These are phyloP conservation scores for Ictalurus punctatus DNA, from an alignment of 2,113 vertebrate genomes.

Conservation along the genomic window DNA sequence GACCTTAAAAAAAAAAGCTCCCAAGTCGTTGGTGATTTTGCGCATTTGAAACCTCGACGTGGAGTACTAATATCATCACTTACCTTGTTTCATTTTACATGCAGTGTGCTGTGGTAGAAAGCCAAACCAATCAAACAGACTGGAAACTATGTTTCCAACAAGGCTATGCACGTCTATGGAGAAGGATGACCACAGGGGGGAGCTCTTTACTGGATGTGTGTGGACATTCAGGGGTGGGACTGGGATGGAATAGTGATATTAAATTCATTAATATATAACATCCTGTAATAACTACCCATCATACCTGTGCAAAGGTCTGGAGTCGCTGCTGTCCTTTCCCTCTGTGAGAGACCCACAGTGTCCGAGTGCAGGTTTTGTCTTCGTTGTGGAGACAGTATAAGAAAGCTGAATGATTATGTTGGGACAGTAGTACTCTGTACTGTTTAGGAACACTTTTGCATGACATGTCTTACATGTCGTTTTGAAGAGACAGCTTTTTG, in stretches of 20 bases:
- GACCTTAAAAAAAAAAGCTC: neutral
- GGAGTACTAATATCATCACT: neutral
- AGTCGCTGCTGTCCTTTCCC: conserved; percentile 39
- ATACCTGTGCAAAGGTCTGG: conserved; percentile 40
- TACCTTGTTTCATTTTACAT: neutral
- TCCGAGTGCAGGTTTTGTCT: neutral
- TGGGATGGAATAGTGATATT: conserved; percentile 30
- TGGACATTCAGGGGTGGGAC: conserved; percentile 22
- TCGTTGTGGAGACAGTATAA: neutral
- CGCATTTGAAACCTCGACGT: neutral
- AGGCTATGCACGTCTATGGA: neutral
- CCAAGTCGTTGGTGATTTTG: neutral
- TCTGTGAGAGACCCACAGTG: conserved; percentile 29
- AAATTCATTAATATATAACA: conserved; percentile 46
- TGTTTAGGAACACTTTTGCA: conserved; percentile 42
- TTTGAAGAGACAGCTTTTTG: conserved; percentile 72
- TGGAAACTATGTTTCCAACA: neutral
- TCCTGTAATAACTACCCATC: conserved; percentile 50
- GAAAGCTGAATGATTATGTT: neutral
- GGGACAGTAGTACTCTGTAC: neutral
- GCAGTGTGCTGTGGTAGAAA: neutral
- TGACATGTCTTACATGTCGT: conserved; percentile 50
- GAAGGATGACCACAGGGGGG: conserved; percentile 54
- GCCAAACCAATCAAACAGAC: neutral
- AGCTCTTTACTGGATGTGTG: conserved; percentile 30